Conservation (phyloP, 2,888 invertebrate genomes). For the Frankliniella fusca region DNA sequence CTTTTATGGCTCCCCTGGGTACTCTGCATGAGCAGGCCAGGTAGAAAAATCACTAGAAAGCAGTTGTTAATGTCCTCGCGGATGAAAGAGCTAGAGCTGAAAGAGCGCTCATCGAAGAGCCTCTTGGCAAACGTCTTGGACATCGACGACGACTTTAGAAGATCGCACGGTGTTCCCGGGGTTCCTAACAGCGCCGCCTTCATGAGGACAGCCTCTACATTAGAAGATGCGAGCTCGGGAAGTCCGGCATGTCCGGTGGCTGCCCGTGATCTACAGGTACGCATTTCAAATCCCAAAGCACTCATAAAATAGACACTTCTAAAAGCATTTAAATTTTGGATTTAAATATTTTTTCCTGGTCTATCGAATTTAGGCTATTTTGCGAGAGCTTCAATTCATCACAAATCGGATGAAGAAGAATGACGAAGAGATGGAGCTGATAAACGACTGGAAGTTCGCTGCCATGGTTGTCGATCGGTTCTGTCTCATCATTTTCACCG, state of each 20-base stretch:
- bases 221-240: constrained; percentile 55
- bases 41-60: constrained; percentile 88
- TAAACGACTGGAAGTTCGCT: constrained; percentile 97
- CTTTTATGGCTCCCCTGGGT: constrained; percentile 98
- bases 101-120: constrained; percentile 90
- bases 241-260: constrained; percentile 28
- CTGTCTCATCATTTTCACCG: constrained; percentile 91
- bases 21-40: constrained; percentile 91
- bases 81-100: constrained; percentile 88
- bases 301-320: too few species aligned
- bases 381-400: constrained; percentile 90
- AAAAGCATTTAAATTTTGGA: too few species aligned
- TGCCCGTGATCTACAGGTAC: not conserved
- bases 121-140: constrained; percentile 91
- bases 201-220: constrained; percentile 67
- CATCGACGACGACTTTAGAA: constrained; percentile 89
- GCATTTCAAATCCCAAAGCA: too few species aligned
- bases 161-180: constrained; percentile 5
- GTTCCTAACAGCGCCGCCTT: constrained; percentile 50
- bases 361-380: constrained; percentile 64
- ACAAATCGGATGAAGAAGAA: constrained; percentile 90
- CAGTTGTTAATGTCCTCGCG: constrained; percentile 84
- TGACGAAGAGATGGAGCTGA: constrained; percentile 87
- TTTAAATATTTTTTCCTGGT: constrained; percentile 39
- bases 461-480: constrained; percentile 98